phyloP scores from a whole-genome alignment of 2,113 vertebrate species.

The Rostratula benghalensis region DNA sequence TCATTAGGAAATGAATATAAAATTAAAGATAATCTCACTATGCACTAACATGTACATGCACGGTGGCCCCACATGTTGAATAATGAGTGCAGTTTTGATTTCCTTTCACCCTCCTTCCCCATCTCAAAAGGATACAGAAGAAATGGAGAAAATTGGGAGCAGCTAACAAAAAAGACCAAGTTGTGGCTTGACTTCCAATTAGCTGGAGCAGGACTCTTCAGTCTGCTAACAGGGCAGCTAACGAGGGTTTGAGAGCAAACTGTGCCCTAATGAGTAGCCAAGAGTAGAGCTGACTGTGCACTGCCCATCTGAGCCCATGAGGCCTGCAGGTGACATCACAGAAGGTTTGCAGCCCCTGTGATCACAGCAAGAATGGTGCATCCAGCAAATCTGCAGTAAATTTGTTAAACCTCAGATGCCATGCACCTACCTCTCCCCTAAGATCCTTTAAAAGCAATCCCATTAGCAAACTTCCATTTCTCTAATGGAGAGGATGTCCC shows the following conservation, averaged over 20 bases:
- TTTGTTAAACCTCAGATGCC: not conserved
- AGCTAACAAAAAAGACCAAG: not conserved
- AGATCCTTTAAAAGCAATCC: not conserved
- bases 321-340: no score
- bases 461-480: not conserved
- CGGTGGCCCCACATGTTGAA: not conserved
- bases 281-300: not conserved
- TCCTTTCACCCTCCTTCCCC: not conserved
- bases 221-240: not conserved
- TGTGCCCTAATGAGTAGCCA: not conserved
- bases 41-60: not conserved
- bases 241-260: not conserved
- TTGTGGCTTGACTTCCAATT: not conserved
- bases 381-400: not conserved
- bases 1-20: not conserved
- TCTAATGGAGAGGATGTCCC: not conserved
- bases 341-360: not conserved
- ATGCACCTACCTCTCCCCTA: not conserved
- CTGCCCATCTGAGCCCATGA: not conserved
- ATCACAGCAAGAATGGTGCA: accelerated
- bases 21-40: not conserved
- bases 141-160: not conserved
- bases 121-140: not conserved
- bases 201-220: not conserved
- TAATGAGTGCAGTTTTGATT: not conserved